These are phyloP conservation scores for Pristiophorus japonicus DNA, from an alignment of 2,113 vertebrate genomes.

Conservation along the genomic window DNA sequence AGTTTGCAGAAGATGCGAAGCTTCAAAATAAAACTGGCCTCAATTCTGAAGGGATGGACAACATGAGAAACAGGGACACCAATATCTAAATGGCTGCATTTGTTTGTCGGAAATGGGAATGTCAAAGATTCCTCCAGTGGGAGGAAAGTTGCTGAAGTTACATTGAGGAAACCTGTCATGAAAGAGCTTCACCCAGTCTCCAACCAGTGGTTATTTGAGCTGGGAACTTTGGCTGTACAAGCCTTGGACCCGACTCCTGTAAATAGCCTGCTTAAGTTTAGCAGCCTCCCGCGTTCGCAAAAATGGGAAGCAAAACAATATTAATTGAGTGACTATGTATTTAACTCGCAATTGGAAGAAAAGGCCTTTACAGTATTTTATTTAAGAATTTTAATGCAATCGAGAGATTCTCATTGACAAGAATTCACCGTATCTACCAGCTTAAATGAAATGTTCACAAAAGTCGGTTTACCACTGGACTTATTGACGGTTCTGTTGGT, in stretches of 20 bases:
- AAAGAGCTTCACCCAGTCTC: background rate
- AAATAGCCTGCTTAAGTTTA: background rate
- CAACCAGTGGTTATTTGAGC: background rate
- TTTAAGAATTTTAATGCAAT: background rate
- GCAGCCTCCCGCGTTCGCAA: no score
- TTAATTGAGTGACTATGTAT: background rate
- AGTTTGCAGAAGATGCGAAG: no score
- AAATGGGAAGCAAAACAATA: background rate
- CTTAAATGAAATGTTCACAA: constrained; percentile 53
- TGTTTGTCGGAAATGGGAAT: no score
- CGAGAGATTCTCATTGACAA: background rate
- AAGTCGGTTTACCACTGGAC: constrained; percentile 39
- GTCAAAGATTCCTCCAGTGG: no score
- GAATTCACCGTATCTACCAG: constrained; percentile 41
- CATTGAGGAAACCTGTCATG: background rate
- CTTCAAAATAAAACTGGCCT: no score
- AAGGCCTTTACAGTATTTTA: background rate
- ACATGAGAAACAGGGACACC: no score
- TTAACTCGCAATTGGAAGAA: background rate
- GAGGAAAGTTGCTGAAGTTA: background rate
- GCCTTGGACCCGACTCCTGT: rapidly evolving
- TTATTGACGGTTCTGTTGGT: constrained; percentile 52
- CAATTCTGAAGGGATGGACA: no score
- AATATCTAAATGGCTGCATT: no score
- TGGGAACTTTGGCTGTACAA: background rate